phyloP scores from a whole-genome alignment of 2,113 vertebrate species.

The Otolemur garnettii region DNA sequence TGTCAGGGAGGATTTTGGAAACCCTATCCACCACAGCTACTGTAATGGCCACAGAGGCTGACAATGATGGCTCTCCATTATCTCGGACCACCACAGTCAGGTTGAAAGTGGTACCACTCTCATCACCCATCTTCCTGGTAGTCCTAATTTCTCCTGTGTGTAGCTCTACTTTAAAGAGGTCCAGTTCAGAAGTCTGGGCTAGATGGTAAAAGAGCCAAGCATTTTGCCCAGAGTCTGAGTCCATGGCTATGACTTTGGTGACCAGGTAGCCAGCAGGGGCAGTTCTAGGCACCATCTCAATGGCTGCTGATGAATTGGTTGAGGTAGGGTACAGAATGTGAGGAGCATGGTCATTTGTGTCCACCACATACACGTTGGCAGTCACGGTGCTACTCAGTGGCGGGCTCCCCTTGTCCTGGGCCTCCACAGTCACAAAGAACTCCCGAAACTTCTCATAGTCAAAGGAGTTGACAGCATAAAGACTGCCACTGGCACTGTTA shows the following conservation, averaged over 20 bases:
- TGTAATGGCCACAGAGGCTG: constrained; percentile 92
- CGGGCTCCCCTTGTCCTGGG: constrained; percentile 94
- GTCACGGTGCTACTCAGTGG: constrained; percentile 94
- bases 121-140: constrained; percentile 94
- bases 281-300: constrained; percentile 93
- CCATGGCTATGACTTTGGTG: constrained; percentile 95
- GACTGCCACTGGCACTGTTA: constrained; percentile 92
- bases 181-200: constrained; percentile 91
- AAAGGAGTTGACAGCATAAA: constrained; percentile 94
- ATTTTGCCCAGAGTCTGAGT: constrained; percentile 96
- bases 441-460: constrained; percentile 97
- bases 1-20: constrained; percentile 93
- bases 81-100: constrained; percentile 93
- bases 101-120: constrained; percentile 91
- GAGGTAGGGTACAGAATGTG: constrained; percentile 93
- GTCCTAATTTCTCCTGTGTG: constrained; percentile 97
- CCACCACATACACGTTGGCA: constrained; percentile 94
- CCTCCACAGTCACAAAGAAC: constrained; percentile 95
- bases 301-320: constrained; percentile 91
- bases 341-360: constrained; percentile 95
- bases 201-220: constrained; percentile 95
- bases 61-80: constrained; percentile 93
- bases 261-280: constrained; percentile 94
- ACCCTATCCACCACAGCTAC: constrained; percentile 94
- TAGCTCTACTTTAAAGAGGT: constrained; percentile 96